Evolutionary conservation across 1,140 invertebrate species (phyloP).

Genomic region (Aphis craccivora): DNA sequence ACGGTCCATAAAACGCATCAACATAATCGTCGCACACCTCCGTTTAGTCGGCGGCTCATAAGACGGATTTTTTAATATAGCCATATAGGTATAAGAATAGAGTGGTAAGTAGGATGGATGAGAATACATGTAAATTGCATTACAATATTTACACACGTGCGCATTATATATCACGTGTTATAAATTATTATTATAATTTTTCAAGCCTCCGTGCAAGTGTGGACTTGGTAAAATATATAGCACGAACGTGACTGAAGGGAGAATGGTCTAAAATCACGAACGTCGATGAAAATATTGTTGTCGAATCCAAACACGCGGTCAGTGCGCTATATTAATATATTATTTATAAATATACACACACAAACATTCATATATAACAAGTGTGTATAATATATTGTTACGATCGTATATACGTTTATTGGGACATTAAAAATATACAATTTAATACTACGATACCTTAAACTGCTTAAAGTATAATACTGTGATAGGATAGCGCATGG

Average conservation of each 20-base stretch:
- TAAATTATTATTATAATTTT: neutral
- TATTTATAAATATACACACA: too few relatives aligned
- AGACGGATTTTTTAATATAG: neutral
- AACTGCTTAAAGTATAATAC: neutral
- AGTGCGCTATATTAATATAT: too few relatives aligned
- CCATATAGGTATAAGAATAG: neutral
- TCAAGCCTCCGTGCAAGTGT: neutral
- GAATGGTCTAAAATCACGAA: slow-evolving; percentile 9
- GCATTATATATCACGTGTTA: neutral
- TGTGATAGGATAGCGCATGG: neutral
- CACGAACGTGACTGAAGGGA: neutral
- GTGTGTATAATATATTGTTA: neutral
- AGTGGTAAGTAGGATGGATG: too few relatives aligned
- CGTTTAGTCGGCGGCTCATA: neutral
- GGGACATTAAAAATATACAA: neutral
- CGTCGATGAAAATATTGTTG: neutral
- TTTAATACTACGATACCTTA: neutral
- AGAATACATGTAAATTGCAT: neutral
- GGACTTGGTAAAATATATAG: neutral
- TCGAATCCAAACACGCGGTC: neutral
- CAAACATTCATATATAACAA: neutral
- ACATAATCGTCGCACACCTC: neutral
- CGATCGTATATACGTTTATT: neutral
- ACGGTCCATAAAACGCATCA: neutral
- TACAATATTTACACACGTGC: neutral